A percentile compares a stretch with the other conserved stretches of the same genome.
phyloP scores from a whole-genome alignment of 2,888 invertebrate genomes.

The Idaea biselata region DNA sequence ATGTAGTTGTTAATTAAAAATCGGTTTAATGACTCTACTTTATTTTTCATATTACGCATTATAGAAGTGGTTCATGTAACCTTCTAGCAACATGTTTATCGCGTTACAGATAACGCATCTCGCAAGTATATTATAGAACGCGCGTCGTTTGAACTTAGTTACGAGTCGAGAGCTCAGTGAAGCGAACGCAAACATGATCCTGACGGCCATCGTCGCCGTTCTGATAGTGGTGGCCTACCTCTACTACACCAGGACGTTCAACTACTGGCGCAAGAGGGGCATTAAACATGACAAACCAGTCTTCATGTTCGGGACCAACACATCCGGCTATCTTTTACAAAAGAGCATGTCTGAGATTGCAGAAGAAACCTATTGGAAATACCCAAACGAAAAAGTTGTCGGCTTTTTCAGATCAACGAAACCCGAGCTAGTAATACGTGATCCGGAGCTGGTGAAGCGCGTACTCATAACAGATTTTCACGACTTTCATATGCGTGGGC shows the following conservation, averaged over 20 bases:
- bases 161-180: not conserved
- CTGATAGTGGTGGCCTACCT: conserved; percentile 37
- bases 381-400: conserved; percentile 51
- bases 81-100: not conserved
- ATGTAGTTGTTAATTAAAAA: too few species aligned
- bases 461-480: conserved; percentile 47
- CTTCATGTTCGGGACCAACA: conserved; percentile 43
- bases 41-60: not conserved
- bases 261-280: conserved; percentile 48
- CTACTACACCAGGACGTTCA: conserved; percentile 48
- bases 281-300: conserved; percentile 49
- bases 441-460: conserved; percentile 48
- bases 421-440: conserved; percentile 47
- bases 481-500: conserved; percentile 46
- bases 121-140: not conserved
- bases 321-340: conserved; percentile 30
- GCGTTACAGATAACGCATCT: not conserved
- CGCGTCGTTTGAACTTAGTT: not conserved
- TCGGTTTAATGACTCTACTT: not conserved
- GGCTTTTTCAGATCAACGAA: conserved; percentile 46
- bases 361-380: conserved; percentile 47
- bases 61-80: not conserved
- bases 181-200: conserved; percentile 21
- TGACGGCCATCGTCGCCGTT: conserved; percentile 20
- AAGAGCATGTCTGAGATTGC: conserved; percentile 45